These are phyloP conservation scores for Vulpes ferrilata DNA, from an alignment of 2,113 vertebrate genomes.

Conservation along the genomic window DNA sequence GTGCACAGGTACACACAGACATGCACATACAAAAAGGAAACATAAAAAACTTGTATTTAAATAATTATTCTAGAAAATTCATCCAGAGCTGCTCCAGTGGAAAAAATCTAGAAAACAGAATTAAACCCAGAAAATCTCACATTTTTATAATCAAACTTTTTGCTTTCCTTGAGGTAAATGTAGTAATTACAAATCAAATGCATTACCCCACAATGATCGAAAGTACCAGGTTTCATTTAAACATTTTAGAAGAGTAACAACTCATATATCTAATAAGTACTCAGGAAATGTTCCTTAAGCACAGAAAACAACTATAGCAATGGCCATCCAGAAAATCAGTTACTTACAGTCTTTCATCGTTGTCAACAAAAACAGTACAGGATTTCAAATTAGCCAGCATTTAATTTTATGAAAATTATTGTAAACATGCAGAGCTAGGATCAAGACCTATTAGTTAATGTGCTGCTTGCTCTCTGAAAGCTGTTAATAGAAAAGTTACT, in stretches of 20 bases:
- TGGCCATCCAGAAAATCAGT: not conserved
- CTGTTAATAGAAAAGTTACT: slow-evolving; percentile 67
- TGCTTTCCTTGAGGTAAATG: not conserved
- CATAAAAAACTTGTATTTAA: slow-evolving; percentile 42
- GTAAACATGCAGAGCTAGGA: slow-evolving; percentile 76
- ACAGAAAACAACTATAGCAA: not conserved
- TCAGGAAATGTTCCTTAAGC: not conserved
- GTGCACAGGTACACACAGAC: not conserved
- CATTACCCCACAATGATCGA: not conserved
- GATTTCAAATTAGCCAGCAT: slow-evolving; percentile 58
- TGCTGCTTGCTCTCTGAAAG: slow-evolving; percentile 68
- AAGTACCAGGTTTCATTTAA: not conserved
- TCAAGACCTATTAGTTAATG: slow-evolving; percentile 45
- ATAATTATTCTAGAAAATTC: slow-evolving; percentile 54
- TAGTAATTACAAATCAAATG: slow-evolving; percentile 43
- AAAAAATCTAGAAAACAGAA: slow-evolving; percentile 55
- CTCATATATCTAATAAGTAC: not conserved
- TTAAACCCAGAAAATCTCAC: slow-evolving; percentile 16
- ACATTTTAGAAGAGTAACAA: slow-evolving; percentile 43
- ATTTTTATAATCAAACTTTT: slow-evolving; percentile 29
- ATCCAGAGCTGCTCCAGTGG: slow-evolving; percentile 2
- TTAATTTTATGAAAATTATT: slow-evolving; percentile 6
- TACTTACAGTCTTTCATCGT: slow-evolving; percentile 58
- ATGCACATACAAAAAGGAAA: not conserved
- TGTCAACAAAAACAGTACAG: not conserved